Evolutionary conservation across 2,113 vertebrate genomes (phyloP).

Genomic region (Nematolebias whitei): DNA sequence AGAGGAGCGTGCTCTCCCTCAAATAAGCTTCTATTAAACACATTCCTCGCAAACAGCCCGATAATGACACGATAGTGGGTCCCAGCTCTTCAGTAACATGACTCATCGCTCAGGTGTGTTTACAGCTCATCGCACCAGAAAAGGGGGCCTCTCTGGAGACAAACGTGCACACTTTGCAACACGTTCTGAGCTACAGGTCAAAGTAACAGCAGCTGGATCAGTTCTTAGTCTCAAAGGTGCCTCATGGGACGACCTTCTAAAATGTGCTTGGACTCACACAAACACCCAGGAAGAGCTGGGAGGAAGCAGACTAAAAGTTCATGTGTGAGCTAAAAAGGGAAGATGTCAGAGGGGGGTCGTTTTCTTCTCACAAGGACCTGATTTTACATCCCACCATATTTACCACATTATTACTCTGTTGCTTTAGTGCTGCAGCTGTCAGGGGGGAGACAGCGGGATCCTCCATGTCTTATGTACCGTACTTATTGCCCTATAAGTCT

Average conservation of each 20-base stretch:
- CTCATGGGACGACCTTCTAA: constrained; percentile 38
- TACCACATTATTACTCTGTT: constrained; percentile 31
- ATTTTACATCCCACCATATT: constrained; percentile 40
- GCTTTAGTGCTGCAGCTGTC: constrained; percentile 34
- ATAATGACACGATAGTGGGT: constrained; percentile 40
- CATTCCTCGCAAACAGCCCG: constrained; percentile 65
- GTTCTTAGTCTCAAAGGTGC: constrained; percentile 28
- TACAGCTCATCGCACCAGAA: constrained; percentile 31
- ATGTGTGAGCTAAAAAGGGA: neutral
- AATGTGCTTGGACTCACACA: constrained; percentile 26
- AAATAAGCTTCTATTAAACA: constrained; percentile 55
- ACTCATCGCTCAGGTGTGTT: constrained; percentile 71
- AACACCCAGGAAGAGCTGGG: constrained; percentile 6
- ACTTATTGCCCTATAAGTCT: too few species aligned
- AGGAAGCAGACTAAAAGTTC: neutral
- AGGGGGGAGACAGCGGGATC: constrained; percentile 26
- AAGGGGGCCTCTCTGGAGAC: constrained; percentile 15
- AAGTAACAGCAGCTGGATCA: constrained; percentile 17
- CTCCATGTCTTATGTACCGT: constrained; percentile 42
- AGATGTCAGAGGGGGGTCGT: constrained; percentile 30
- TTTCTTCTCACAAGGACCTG: constrained; percentile 30
- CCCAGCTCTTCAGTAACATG: constrained; percentile 44
- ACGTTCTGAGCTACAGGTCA: constrained; percentile 21
- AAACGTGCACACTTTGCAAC: neutral
- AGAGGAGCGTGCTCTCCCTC: constrained; percentile 33